These are phyloP conservation scores for Asbolus verrucosus DNA, from an alignment of 1,140 invertebrate species.

Conservation along the genomic window DNA sequence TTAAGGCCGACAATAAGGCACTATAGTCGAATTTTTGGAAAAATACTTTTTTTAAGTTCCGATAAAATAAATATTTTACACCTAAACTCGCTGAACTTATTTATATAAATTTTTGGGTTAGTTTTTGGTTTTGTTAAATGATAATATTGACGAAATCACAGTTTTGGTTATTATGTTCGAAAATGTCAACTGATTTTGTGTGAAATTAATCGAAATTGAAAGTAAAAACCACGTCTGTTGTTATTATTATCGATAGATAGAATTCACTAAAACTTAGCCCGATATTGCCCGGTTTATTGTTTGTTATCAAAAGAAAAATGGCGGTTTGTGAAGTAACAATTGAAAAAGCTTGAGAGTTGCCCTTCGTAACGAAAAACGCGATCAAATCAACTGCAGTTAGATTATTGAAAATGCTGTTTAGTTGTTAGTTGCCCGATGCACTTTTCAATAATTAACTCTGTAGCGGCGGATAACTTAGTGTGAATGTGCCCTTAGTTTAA, in stretches of 20 bases:
- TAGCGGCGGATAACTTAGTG: slow-evolving; percentile 48
- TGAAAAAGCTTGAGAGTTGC: slow-evolving; percentile 41
- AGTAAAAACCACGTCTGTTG: slow-evolving; percentile 36
- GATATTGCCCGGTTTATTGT: slow-evolving; percentile 59
- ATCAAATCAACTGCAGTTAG: slow-evolving; percentile 49
- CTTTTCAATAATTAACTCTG: slow-evolving; percentile 57
- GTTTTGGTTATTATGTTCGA: slow-evolving; percentile 50
- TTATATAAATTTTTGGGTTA: slow-evolving; percentile 40
- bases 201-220: slow-evolving; percentile 2
- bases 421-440: slow-evolving; percentile 59
- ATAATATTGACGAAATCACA: slow-evolving; percentile 50
- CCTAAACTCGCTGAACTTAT: slow-evolving; percentile 54
- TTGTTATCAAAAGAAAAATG: slow-evolving; percentile 19
- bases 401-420: slow-evolving; percentile 59
- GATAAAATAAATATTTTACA: slow-evolving; percentile 58
- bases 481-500: slow-evolving; percentile 47
- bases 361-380: slow-evolving; percentile 5
- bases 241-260: slow-evolving; percentile 54
- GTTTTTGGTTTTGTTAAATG: slow-evolving; percentile 42
- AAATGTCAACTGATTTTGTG: too few species aligned
- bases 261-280: slow-evolving; percentile 58
- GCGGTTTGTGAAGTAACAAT: slow-evolving; percentile 7
- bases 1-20: slow-evolving; percentile 65
- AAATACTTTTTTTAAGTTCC: slow-evolving; percentile 60
- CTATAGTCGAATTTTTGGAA: slow-evolving; percentile 62